These are phyloP conservation scores for Diadromus collaris DNA, from an alignment of 2,888 invertebrate genomes.

Conservation along the genomic window DNA sequence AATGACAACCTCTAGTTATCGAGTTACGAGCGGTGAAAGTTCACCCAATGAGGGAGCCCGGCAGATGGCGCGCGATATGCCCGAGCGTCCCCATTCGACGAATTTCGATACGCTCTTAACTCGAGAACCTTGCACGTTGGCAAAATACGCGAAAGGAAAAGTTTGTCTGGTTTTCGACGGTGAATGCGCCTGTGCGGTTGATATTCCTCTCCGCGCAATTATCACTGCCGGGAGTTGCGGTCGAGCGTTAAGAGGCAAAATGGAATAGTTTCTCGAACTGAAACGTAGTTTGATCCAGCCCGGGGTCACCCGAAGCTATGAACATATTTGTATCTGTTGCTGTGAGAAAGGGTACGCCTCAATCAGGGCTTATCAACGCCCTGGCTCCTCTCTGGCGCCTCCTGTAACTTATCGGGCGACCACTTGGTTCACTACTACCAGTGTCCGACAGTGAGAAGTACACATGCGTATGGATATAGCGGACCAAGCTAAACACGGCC, in stretches of 20 bases:
- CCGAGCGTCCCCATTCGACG: background rate
- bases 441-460: background rate
- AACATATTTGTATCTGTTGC: background rate
- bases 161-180: background rate
- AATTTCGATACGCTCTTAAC: background rate
- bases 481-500: constrained; percentile 20
- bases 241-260: background rate
- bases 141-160: background rate
- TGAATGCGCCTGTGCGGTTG: background rate
- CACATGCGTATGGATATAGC: background rate
- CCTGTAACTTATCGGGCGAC: constrained; percentile 2
- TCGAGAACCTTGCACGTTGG: background rate
- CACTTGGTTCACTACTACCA: background rate
- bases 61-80: background rate
- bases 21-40: background rate
- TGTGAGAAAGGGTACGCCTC: background rate
- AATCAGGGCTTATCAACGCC: constrained; percentile 28
- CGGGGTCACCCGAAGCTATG: background rate
- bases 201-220: background rate
- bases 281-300: background rate
- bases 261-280: background rate
- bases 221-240: background rate
- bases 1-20: background rate
- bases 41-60: background rate
- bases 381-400: background rate